These are phyloP conservation scores for Champsocephalus esox DNA, from an alignment of 2,797 vertebrate genomes.

Conservation along the genomic window DNA sequence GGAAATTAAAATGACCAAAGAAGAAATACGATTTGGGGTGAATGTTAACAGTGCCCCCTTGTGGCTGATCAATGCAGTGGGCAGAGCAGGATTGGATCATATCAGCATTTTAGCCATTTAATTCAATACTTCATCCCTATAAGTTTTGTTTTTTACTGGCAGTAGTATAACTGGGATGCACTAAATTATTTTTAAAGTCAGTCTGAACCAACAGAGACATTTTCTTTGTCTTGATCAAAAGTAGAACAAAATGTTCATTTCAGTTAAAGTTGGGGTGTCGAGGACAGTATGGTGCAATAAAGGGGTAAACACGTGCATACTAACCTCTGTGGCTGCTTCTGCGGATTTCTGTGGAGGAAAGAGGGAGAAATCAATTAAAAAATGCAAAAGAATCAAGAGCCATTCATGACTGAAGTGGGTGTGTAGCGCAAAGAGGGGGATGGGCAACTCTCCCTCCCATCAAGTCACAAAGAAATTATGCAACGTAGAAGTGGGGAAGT, in stretches of 20 bases:
- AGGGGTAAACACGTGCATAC: constrained; percentile 38
- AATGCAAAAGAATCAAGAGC: constrained; percentile 56
- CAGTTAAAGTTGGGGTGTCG: background rate
- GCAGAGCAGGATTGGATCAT: background rate
- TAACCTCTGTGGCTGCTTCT: constrained; percentile 72
- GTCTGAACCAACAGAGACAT: background rate
- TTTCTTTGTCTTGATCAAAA: constrained; percentile 12
- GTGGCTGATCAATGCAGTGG: background rate
- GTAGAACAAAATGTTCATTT: constrained; percentile 60
- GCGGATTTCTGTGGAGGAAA: constrained; percentile 57
- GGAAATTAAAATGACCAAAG: too few relatives aligned
- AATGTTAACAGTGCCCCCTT: constrained; percentile 33
- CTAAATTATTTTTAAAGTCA: background rate
- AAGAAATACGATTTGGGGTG: background rate
- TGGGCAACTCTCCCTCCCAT: constrained; percentile 68
- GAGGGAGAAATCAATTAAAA: constrained; percentile 42
- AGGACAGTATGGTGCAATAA: background rate
- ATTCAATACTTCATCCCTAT: fast-evolving
- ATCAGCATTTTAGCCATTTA: background rate
- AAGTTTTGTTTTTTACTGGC: too few relatives aligned
- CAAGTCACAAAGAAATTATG: constrained; percentile 77
- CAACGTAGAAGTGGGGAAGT: constrained; percentile 62
- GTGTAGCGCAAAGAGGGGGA: constrained; percentile 73
- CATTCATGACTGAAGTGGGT: constrained; percentile 74
- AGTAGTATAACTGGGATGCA: background rate